Evolutionary conservation across 2,797 vertebrate genomes (phyloP), one percentile per base, ranked within the genome.

Genomic region (Myotis myotis): DNA sequence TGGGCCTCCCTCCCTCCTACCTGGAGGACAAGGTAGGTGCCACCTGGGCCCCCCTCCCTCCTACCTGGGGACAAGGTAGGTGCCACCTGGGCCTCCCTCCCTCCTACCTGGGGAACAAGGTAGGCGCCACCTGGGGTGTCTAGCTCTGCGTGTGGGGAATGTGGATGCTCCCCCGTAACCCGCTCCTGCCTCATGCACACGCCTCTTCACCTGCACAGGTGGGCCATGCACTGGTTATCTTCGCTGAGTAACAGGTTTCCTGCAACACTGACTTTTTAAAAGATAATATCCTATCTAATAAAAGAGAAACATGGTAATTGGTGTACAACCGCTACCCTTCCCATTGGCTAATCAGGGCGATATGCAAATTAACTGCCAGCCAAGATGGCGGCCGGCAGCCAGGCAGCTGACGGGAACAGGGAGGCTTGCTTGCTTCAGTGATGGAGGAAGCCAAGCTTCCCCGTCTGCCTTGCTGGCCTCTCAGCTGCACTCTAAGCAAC

Each of bases 1-100:
- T 99, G 99, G 99, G 98, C 98, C 36, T 99, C 99, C 99, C 99
- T 55, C 93, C 96, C 0, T 97, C 99, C 81, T 99, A 99, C 98
- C 97, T 99, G 90, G 99, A n/a, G 99, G 96, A 99, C 96, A 99
- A 99, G 98, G 99, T 99, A 98, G 98, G 57, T 13, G 98, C 99
- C 17, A 98, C 99, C 98, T 99, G 99, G 99, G 98, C 99, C 41
- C 99, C 99, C 99, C 99, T 57, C 92, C 96, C 0, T 97, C 99
- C 82, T 99, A 99, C 98, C 97, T 99, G 89, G 99, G 99, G 96
- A 44, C 41, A 44, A 44, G 41, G 36, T 36, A 36, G 38, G 38
- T 5, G 38, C 53, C 8, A 98, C 99, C 98, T 99, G 99, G 99
- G 98, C 99, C 41, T 99, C 99, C 99, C 99, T 55, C 93, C 96